phyloP scores from a whole-genome alignment of 2,113 vertebrate genomes.

The Lagenorhynchus albirostris region DNA sequence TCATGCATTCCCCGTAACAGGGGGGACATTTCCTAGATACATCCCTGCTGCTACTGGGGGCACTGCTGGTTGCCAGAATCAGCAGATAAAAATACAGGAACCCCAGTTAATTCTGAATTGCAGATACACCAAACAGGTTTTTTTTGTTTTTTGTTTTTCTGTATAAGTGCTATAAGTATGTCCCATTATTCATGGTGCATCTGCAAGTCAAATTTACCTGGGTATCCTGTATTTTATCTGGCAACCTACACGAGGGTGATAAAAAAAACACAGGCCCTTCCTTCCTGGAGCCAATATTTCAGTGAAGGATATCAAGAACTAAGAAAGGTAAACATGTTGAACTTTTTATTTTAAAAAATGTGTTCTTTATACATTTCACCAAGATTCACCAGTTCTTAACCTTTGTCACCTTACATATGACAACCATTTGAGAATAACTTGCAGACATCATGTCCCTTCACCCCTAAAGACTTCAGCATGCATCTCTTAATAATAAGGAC shows the following conservation, averaged over 20 bases:
- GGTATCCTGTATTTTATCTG: neutral
- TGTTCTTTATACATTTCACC: neutral
- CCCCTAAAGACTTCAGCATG: neutral
- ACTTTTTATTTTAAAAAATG: neutral
- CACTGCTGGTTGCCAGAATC: neutral
- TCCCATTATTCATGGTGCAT: neutral
- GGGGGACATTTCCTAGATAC: neutral
- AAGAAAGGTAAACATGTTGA: neutral
- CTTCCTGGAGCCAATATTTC: neutral
- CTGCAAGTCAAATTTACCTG: neutral
- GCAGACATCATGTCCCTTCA: neutral
- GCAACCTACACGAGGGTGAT: neutral
- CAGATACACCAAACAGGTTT: neutral
- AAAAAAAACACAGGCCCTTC: neutral
- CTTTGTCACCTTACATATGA: neutral
- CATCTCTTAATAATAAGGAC: neutral
- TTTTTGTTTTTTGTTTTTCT: neutral
- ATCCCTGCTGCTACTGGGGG: neutral
- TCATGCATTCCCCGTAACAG: neutral
- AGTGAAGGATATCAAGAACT: neutral
- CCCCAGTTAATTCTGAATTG: neutral
- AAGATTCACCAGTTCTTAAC: neutral
- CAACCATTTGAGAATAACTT: neutral
- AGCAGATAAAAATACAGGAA: neutral
- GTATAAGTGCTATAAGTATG: neutral